Evolutionary conservation across 2,888 invertebrate genomes (phyloP).

Genomic region (Lasioglossum malachurum): DNA sequence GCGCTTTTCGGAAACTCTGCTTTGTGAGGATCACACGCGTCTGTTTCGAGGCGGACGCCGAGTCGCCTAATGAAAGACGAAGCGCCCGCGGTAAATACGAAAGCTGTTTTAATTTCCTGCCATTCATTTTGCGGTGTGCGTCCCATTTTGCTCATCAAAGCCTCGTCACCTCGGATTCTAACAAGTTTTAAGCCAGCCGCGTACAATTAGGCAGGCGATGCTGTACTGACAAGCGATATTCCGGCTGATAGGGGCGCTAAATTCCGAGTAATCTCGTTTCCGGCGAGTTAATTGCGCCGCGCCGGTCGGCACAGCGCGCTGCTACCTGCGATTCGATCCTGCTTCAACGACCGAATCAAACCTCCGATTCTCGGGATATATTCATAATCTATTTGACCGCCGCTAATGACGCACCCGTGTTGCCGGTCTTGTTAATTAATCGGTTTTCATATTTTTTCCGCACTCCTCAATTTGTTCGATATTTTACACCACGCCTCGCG

Average conservation of each 20-base stretch:
- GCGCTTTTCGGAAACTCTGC: not conserved
- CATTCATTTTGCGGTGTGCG: constrained; percentile 37
- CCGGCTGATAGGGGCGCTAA: constrained; percentile 46
- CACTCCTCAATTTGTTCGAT: not conserved
- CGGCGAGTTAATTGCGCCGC: constrained; percentile 42
- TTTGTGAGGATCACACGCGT: not conserved
- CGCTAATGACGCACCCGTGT: not conserved
- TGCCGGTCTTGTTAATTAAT: constrained; percentile 4
- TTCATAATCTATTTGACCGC: constrained; percentile 20
- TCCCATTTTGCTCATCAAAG: constrained; percentile 44
- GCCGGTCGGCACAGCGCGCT: not conserved
- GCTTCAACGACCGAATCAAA: constrained; percentile 20
- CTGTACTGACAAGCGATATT: constrained; percentile 48
- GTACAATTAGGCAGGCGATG: constrained; percentile 43
- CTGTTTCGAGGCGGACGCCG: not conserved
- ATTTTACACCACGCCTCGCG: no score
- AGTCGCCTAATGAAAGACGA: constrained; percentile 6
- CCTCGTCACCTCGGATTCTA: constrained; percentile 43
- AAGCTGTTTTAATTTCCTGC: constrained; percentile 34
- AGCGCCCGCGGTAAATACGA: not conserved
- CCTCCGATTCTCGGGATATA: constrained; percentile 24
- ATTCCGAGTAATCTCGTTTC: constrained; percentile 53
- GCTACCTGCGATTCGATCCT: constrained; percentile 34
- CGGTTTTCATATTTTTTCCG: not conserved
- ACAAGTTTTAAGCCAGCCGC: constrained; percentile 43